Conservation (phyloP, 1,140 invertebrate genomes). For the Nymphalis io region DNA sequence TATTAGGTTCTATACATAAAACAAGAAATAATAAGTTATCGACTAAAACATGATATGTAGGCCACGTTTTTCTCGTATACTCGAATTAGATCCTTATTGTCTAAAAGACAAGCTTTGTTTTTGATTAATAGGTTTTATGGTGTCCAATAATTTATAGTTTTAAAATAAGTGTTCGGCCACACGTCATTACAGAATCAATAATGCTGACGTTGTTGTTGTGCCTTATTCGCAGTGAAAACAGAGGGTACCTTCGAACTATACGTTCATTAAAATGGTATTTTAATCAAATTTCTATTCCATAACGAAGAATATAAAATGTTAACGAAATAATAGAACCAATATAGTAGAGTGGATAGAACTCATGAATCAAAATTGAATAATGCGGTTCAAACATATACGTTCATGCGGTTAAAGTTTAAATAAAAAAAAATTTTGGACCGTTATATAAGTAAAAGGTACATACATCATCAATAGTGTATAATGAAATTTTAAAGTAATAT, state of each 20-base stretch:
- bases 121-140: background rate
- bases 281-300: too few species aligned
- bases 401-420: too few species aligned
- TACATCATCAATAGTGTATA: too few species aligned
- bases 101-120: background rate
- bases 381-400: too few species aligned
- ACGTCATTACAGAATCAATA: slow-evolving; percentile 41
- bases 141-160: slow-evolving; percentile 16
- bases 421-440: too few species aligned
- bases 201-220: slow-evolving; percentile 20
- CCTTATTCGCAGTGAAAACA: background rate
- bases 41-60: slow-evolving; percentile 14
- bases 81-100: slow-evolving; percentile 3
- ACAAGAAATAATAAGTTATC: slow-evolving; percentile 13
- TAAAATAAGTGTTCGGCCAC: slow-evolving; percentile 15
- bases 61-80: background rate
- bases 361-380: too few species aligned
- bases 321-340: too few species aligned
- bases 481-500: too few species aligned
- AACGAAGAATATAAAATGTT: too few species aligned
- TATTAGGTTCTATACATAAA: background rate
- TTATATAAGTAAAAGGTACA: too few species aligned
- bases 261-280: background rate
- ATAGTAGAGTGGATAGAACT: too few species aligned
- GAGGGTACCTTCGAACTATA: background rate